Base-by-base conservation (phyloP, 2,888 invertebrate species). In the Platycnemis pennipes region DNA sequence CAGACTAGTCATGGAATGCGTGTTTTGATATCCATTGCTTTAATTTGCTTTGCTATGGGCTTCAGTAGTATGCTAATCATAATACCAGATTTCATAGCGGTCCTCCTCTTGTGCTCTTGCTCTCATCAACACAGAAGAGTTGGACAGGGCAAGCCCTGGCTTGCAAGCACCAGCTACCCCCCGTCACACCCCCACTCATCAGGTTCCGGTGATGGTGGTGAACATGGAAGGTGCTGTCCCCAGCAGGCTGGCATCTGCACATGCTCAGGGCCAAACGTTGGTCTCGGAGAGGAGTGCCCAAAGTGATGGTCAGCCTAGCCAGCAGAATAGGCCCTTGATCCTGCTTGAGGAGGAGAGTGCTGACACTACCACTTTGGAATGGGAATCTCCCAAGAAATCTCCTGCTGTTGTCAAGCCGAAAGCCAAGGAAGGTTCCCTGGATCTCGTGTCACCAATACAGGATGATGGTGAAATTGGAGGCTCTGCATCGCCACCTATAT, bases 171-270 rank as follows among this genome's bases (percentile, higher is more conserved):
- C 91, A 13, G 4, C 26, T 0, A 91, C 91, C 5, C 98, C 98
- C 0, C 98, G 98, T 0, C 95, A 95, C 94, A 95, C 95, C n/a
- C 95, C 95, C 16, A 95, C 95, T 2, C 98, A 98, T 96, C 97
- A 98, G 94, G 98, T 98, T 42, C 98, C 98, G 0, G 98, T 98
- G 26, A 98, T 98, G 98, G 98, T 98, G 96, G 98, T 98, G 91
- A 96, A 96, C 94, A 95, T 95, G 26, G 96, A 96, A 56, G 95
- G 95, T 0, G 94, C 95, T 0, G 63, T 94, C 11, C 94, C 94
- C 31, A 94, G 94, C n/a, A 94, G 95, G 2, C 88, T 94, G 37
- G 95, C 95, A 13, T 95, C 37, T 95, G 95, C 89, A 94, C 94
- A 37, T 95, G 94, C 46, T 94, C 95, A 53, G 94, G 94, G 44